Percentiles rank a stretch among this genome's conserved stretches.
Conservation (phyloP, 2,888 invertebrate species). For the Erebia palarica region DNA sequence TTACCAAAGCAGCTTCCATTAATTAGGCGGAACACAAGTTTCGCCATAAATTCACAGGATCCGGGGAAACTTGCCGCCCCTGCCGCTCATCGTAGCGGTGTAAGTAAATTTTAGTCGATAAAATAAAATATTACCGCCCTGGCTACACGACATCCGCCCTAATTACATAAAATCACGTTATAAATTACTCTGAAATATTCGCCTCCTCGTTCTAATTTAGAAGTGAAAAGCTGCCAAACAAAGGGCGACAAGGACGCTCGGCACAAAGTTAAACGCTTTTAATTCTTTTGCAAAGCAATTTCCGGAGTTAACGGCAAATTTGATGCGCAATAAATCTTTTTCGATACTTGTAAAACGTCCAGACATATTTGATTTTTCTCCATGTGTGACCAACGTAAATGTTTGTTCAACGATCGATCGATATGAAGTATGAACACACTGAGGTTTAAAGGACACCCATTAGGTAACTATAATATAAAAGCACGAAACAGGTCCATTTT, state of each 20-base stretch:
- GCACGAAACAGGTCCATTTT: too few relatives aligned
- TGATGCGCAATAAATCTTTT: constrained; percentile 60
- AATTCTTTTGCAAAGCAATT: constrained; percentile 65
- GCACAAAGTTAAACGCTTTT: constrained; percentile 63
- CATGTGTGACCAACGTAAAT: constrained; percentile 2
- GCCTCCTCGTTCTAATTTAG: constrained; percentile 59
- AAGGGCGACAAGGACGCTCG: constrained; percentile 61
- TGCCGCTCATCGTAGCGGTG: constrained; percentile 67
- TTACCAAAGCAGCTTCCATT: constrained; percentile 73
- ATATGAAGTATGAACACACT: neutral
- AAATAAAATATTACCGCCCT: constrained; percentile 75
- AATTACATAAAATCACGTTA: constrained; percentile 73
- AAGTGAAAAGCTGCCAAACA: constrained; percentile 66
- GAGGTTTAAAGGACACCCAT: too few relatives aligned
- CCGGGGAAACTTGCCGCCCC: constrained; percentile 71
- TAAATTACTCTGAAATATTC: constrained; percentile 72
- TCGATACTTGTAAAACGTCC: constrained; percentile 46
- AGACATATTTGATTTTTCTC: constrained; percentile 9
- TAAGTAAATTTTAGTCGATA: constrained; percentile 78
- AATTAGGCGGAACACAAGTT: constrained; percentile 79
- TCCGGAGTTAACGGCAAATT: constrained; percentile 64
- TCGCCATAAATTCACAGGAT: constrained; percentile 76
- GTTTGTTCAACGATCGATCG: neutral
- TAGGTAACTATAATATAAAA: too few relatives aligned
- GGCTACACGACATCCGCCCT: constrained; percentile 66